A percentile compares a stretch with the other conserved stretches of the same genome.
Evolutionary conservation across 2,113 vertebrate genomes (phyloP).

Genomic region (Cervus canadensis): DNA sequence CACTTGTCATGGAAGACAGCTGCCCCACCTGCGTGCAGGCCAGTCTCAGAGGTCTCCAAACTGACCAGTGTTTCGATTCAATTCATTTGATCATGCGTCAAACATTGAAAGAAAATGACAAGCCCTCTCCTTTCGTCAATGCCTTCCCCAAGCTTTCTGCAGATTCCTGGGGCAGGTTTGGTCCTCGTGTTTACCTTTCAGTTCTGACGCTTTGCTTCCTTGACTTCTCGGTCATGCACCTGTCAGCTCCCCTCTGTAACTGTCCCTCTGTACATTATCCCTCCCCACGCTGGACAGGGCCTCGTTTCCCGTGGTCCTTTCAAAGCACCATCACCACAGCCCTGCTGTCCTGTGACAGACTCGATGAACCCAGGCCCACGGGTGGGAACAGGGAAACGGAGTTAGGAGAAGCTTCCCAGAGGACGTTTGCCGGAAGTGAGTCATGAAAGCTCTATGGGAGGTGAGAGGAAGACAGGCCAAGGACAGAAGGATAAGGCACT

Average conservation of each 20-base stretch:
- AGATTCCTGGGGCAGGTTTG: background rate
- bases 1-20: background rate
- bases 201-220: background rate
- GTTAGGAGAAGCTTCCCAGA: background rate
- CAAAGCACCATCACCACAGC: background rate
- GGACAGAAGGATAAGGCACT: background rate
- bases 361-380: background rate
- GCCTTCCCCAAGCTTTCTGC: background rate
- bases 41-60: background rate
- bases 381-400: background rate
- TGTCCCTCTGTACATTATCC: background rate
- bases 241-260: background rate
- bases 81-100: background rate
- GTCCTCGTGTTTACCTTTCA: background rate
- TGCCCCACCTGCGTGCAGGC: background rate
- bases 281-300: background rate
- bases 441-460: background rate
- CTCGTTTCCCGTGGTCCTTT: background rate
- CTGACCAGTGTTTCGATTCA: background rate
- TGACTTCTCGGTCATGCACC: background rate
- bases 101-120: background rate
- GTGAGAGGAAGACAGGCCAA: background rate
- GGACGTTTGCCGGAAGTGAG: background rate
- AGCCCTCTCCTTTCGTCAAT: background rate
- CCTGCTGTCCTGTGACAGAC: background rate